These are phyloP conservation scores for Parthenolecanium corni DNA, from an alignment of 2,888 invertebrate genomes.

Conservation along the genomic window DNA sequence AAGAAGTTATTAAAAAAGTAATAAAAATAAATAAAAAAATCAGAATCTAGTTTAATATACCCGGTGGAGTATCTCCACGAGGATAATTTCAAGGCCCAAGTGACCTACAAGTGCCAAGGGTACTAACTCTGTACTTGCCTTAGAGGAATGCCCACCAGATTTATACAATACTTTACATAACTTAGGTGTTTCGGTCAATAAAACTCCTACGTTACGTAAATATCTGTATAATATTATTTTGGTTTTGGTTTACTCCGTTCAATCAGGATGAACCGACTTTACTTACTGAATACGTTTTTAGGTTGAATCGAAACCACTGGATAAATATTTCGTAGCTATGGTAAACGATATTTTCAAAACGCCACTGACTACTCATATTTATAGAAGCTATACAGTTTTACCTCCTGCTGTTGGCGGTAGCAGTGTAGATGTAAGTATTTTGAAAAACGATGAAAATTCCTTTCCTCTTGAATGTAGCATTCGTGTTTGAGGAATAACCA, in stretches of 20 bases:
- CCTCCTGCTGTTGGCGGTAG: neutral
- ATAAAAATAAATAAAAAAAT: neutral
- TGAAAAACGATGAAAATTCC: no score
- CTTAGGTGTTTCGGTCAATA: no score
- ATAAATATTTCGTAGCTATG: constrained; percentile 32
- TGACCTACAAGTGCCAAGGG: no score
- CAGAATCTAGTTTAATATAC: neutral
- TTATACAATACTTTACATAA: no score
- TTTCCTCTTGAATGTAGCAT: neutral
- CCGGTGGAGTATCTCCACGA: neutral
- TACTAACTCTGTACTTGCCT: no score
- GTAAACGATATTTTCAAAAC: constrained; percentile 31
- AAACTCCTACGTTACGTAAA: no score
- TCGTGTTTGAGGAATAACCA: neutral
- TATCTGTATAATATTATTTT: no score
- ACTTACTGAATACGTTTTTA: constrained; percentile 2
- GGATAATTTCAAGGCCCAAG: no score
- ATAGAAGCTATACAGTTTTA: constrained; percentile 24
- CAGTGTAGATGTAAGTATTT: constrained; percentile 2
- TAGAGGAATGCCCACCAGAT: no score
- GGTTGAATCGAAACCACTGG: constrained; percentile 29
- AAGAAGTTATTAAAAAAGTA: constrained; percentile 26
- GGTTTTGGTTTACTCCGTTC: no score
- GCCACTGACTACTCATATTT: constrained; percentile 25
- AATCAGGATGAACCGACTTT: no score